Conservation (phyloP, 2,797 vertebrate species). For the Lemur catta region DNA sequence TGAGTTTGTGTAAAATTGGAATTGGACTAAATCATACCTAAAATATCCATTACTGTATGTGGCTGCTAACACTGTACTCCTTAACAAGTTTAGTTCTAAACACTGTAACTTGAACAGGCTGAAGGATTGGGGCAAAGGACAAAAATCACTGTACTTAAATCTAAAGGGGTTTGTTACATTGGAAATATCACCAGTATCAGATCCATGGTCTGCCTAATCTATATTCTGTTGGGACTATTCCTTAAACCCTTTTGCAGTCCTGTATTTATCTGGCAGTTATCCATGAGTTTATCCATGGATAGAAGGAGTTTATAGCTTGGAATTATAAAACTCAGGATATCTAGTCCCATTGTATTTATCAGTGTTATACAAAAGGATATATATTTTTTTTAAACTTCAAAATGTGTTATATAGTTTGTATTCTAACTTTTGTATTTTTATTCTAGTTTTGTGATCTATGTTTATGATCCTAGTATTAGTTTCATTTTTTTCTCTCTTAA, state of each 20-base stretch:
- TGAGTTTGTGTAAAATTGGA: not conserved
- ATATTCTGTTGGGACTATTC: not conserved
- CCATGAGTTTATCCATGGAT: not conserved
- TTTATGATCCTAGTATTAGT: not conserved
- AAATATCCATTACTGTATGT: not conserved
- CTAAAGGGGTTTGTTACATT: not conserved
- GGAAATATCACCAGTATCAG: not conserved
- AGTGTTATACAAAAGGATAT: not conserved
- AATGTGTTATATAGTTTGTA: not conserved
- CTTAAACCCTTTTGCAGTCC: not conserved
- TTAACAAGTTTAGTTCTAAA: not conserved
- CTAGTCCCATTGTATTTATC: not conserved
- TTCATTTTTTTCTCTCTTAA: not conserved
- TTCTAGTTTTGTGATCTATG: not conserved
- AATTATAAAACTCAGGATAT: not conserved
- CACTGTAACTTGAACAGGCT: not conserved
- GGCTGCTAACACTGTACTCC: not conserved
- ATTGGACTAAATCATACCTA: not conserved
- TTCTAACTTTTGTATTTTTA: constrained; percentile 1
- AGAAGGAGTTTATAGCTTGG: not conserved
- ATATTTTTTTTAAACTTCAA: not conserved
- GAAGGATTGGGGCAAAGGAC: not conserved
- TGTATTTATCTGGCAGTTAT: not conserved
- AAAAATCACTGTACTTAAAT: not conserved
- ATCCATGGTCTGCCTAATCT: not conserved